Conservation (phyloP, 2,888 invertebrate genomes). For the Agonopterix subpropinquella region DNA sequence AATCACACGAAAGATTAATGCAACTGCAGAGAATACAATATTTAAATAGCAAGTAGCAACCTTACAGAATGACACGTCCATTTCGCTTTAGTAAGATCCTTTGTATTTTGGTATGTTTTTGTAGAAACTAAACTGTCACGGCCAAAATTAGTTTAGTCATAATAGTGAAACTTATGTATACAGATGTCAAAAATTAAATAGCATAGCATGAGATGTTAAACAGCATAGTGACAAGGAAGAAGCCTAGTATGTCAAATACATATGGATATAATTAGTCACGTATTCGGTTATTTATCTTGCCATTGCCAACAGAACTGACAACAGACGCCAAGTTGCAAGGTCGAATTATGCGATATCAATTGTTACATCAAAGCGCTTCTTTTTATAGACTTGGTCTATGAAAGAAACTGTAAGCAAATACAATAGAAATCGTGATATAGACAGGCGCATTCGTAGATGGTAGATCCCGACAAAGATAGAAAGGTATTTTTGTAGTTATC, state of each 20-base stretch:
- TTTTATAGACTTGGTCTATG: neutral
- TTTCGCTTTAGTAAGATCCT: too few species aligned
- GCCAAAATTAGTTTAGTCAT: too few species aligned
- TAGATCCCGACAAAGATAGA: too few species aligned
- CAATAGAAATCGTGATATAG: too few species aligned
- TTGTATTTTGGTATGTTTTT: too few species aligned
- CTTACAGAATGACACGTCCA: too few species aligned
- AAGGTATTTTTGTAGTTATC: too few species aligned
- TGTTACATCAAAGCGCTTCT: conserved; percentile 7
- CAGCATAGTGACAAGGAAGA: neutral
- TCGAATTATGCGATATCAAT: conserved; percentile 22
- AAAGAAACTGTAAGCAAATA: neutral
- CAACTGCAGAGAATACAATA: conserved; percentile 13
- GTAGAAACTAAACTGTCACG: too few species aligned
- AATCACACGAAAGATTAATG: conserved; percentile 31
- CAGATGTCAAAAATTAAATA: neutral
- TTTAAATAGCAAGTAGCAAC: neutral
- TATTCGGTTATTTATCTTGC: conserved; percentile 2
- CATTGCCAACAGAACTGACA: neutral
- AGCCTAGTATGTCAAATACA: neutral
- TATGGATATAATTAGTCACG: neutral
- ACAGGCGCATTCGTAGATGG: too few species aligned
- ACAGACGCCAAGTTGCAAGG: conserved; percentile 20
- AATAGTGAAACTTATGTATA: neutral
- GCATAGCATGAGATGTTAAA: neutral